Percentiles rank a stretch among this genome's conserved stretches.
phyloP scores from a whole-genome alignment of 1,140 invertebrate genomes.

The Mycetomoellerius zeteki region DNA sequence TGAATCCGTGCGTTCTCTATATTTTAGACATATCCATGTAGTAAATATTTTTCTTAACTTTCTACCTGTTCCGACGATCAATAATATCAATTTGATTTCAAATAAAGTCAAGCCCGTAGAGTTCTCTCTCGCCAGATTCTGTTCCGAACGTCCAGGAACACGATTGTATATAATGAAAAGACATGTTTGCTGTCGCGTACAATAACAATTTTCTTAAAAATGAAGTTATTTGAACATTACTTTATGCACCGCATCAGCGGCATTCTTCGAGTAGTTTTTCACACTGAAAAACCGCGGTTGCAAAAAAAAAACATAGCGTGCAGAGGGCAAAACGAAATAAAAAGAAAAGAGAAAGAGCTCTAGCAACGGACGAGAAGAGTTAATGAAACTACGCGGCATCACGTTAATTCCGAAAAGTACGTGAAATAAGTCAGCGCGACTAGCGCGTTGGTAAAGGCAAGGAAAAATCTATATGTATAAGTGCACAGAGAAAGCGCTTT shows the following conservation, averaged over 20 bases:
- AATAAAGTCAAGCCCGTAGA: not conserved
- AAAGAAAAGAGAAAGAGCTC: conserved; percentile 2
- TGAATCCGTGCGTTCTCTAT: not conserved
- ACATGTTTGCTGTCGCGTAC: conserved; percentile 53
- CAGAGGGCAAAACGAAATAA: not conserved
- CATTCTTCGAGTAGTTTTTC: conserved; percentile 56
- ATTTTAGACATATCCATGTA: conserved; percentile 12
- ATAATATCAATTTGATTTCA: conserved; percentile 24
- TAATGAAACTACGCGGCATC: conserved; percentile 44
- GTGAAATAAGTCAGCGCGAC: conserved; percentile 65
- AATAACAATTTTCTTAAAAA: conserved; percentile 65
- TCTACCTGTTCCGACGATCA: not conserved
- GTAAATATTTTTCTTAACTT: conserved; percentile 46
- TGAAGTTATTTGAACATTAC: conserved; percentile 69
- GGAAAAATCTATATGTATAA: conserved; percentile 1
- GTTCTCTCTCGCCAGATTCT: not conserved
- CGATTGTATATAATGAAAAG: conserved; percentile 55
- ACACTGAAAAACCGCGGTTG: conserved; percentile 30
- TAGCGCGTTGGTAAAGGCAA: conserved; percentile 12
- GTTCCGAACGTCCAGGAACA: not conserved
- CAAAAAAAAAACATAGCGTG: conserved; percentile 6
- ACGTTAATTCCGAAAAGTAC: conserved; percentile 73
- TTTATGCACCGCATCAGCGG: conserved; percentile 41
- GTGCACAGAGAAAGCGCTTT: conserved; percentile 20
- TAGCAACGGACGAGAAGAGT: not conserved